Evolutionary conservation across 1,140 invertebrate species (phyloP), one percentile per base, ranked within the genome.

Genomic region (Tetramorium simillimum): DNA sequence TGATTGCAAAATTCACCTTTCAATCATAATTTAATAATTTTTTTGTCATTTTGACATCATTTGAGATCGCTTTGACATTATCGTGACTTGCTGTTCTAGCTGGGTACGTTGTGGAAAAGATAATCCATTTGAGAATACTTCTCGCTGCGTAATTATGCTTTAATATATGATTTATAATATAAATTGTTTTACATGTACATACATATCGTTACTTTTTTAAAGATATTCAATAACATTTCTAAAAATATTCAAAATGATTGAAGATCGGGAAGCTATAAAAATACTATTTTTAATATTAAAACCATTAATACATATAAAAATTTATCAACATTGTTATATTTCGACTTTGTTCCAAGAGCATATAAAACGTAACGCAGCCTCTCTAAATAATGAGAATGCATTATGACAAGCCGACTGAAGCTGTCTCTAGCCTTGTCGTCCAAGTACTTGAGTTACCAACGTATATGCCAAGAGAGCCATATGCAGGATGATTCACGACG

Each of bases 371-470:
- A 78, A 78, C 18, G 33, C 65, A 37, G 6, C 21, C 28, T 53
- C 46, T 53, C 28, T 56, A 81, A 81, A 81, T 81, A 81, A 80
- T 80, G 62, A 81, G 46, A 70, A 70, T 53, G 67, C 63, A 70
- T 18, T 65, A 51, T 78, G 43, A 46, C 58, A 46, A 81, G 63
- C 49, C 46, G n/a, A 53, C 63, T 37, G 33, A 69, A 53, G n/a
- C 33, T 56, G 33, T 37, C 46, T 56, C n/a, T 40, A 80, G 62
- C 21, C 46, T 70, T 70, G 49, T 69, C 56, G 77, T 81, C 62
- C 33, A 65, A 81, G 63, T 40, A 81, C 63, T 81, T 81, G 33
- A 70, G 24, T 81, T 70, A 81, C 28, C 63, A 43, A 24, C 40
- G 33, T 69, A 81, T 70, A 80, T 69, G 77, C 62, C 62, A 70